These are phyloP conservation scores for Panthera leo DNA, from an alignment of 2,113 vertebrate genomes.

Conservation along the genomic window DNA sequence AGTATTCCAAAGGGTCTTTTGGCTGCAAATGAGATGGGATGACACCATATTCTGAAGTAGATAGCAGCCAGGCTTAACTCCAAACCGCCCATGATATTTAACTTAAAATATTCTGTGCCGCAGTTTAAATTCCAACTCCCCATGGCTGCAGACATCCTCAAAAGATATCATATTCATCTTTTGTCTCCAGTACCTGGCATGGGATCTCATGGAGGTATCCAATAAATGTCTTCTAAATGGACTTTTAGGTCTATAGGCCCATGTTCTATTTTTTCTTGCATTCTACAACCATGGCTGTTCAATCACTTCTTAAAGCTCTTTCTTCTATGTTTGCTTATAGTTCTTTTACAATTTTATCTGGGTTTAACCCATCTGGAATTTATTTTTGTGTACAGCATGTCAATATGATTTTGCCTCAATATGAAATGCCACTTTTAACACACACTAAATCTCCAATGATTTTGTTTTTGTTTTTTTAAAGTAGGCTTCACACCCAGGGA, in stretches of 20 bases:
- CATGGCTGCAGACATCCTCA: not conserved
- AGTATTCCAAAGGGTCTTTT: not conserved
- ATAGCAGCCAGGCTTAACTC: not conserved
- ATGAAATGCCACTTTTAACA: conserved; percentile 13
- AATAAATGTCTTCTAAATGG: not conserved
- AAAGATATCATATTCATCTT: not conserved
- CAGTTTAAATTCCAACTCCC: not conserved
- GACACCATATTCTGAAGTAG: not conserved
- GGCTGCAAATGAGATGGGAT: not conserved
- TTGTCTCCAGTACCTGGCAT: not conserved
- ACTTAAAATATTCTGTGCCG: not conserved
- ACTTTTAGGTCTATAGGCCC: not conserved
- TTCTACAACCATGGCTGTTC: not conserved
- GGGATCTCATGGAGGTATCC: not conserved
- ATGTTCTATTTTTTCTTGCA: not conserved
- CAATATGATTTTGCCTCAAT: not conserved
- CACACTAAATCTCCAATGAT: not conserved
- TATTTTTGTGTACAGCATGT: conserved; percentile 5
- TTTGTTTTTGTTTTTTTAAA: too few relatives aligned
- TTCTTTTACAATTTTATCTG: not conserved
- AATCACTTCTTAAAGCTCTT: not conserved
- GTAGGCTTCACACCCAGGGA: too few relatives aligned
- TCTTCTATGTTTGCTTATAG: not conserved
- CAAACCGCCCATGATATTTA: not conserved
- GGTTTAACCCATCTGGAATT: conserved; percentile 5